Base-by-base conservation (phyloP, 2,113 vertebrate species). In the Apus apus region DNA sequence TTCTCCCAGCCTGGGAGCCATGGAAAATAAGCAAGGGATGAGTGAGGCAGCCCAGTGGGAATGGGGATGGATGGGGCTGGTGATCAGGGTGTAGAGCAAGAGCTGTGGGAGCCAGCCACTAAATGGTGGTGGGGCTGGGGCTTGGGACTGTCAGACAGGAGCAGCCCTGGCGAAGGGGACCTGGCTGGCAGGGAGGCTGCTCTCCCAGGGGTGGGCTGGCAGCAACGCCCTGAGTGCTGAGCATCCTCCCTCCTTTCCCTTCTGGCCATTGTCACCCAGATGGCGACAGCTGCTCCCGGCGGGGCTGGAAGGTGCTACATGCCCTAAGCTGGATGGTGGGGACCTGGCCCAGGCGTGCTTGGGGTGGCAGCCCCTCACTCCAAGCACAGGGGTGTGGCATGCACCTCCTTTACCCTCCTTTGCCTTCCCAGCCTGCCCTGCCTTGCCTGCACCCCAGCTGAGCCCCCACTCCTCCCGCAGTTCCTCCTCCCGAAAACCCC, bases 401-500 rank as follows among this genome's bases (percentile, higher is more conserved):
- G 83, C 54, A 79, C 46, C 91, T 96, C 94, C 73, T 67, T 38
- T 80, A 57, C 73, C 65, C 91, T 96, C 94, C 73, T 67, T 43
- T 78, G 64, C 74, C 65, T 86, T 89, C 77, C 85, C 25, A 89
- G 56, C 90, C 85, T 77, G 85, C 56, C 85, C 50, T 83, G 85
- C 65, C 91, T 89, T 79, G 91, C 85, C 85, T 79, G 91, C 83
- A 88, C 51, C 70, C 86, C 53, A 89, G 81, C 72, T 82, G 65
- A 86, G 70, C 53, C 60, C 68, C 77, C 8, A 19, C 53, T 72
- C 56, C 70, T 73, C 54, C 79, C 0, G 7, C 1, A 0, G 60
- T 72, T 34, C 72, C 29, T 50, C 23, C 17, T 92, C 53, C 85
- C 62, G 66, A 43, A 36, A 61, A 34, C n/a, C 70, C 46, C 0